phyloP scores from a whole-genome alignment of 1,140 invertebrate species.

The Ganaspis sp. region DNA sequence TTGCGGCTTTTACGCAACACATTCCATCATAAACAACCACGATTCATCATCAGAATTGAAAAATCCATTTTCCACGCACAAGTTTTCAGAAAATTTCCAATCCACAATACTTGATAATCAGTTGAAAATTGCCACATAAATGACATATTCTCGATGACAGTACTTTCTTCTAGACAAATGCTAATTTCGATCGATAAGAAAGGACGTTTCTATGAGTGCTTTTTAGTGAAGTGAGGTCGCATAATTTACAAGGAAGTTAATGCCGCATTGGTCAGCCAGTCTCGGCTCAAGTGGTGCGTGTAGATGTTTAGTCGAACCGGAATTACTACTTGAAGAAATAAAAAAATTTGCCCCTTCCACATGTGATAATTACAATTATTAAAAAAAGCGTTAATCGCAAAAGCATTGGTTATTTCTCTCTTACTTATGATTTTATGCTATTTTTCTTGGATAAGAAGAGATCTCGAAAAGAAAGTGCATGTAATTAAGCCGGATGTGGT shows the following conservation, averaged over 20 bases:
- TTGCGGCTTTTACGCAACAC: slow-evolving; percentile 35
- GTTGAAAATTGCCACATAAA: no score
- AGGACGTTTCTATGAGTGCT: not conserved
- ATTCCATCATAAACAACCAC: slow-evolving; percentile 48
- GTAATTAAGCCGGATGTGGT: no score
- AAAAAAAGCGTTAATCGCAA: no score
- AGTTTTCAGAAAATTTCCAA: not conserved
- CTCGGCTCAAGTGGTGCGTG: slow-evolving; percentile 50
- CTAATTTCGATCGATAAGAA: not conserved
- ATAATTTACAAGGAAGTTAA: slow-evolving; percentile 50
- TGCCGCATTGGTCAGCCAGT: slow-evolving; percentile 63
- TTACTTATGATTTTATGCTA: no score
- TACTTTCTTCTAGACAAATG: not conserved
- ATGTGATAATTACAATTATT: no score
- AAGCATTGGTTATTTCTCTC: no score
- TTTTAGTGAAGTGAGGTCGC: slow-evolving; percentile 34
- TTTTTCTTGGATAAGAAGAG: no score
- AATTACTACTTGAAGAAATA: not conserved
- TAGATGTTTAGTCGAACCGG: slow-evolving; percentile 21
- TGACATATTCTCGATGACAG: not conserved
- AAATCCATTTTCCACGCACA: not conserved
- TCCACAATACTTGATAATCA: no score
- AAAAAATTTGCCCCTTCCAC: not conserved
- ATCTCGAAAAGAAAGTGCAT: no score
- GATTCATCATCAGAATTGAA: not conserved